These are phyloP conservation scores for Centropus unirufus DNA, from an alignment of 2,113 vertebrate genomes.

Conservation along the genomic window DNA sequence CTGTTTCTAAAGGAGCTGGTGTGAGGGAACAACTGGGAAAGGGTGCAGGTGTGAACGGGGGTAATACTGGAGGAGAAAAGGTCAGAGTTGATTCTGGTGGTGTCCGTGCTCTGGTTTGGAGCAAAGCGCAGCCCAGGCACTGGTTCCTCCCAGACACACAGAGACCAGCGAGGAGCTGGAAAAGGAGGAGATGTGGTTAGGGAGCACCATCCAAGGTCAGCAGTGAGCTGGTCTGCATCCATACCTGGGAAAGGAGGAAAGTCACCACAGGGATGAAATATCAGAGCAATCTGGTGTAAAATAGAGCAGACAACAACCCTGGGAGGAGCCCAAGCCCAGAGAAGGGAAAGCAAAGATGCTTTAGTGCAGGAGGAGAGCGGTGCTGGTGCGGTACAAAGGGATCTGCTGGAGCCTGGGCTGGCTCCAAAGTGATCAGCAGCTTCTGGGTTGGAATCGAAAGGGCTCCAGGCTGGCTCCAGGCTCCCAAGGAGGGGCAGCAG, in stretches of 20 bases:
- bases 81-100: background rate
- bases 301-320: background rate
- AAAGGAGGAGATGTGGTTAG: background rate
- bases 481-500: no score
- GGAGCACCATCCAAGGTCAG: fast-evolving
- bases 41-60: background rate
- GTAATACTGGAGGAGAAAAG: background rate
- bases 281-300: background rate
- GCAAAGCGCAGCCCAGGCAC: background rate
- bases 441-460: background rate
- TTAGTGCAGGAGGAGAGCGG: background rate
- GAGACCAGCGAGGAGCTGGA: background rate
- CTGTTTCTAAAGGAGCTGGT: background rate
- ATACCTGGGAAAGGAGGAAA: background rate
- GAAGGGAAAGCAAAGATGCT: background rate
- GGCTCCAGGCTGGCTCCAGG: background rate
- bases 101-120: background rate
- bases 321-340: background rate
- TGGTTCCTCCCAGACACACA: fast-evolving
- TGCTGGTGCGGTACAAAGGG: fast-evolving
- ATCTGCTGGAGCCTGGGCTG: background rate
- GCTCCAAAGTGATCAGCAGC: background rate
- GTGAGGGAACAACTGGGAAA: background rate
- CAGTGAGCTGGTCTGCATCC: background rate
- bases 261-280: background rate